Evolutionary conservation across 1,140 invertebrate species (phyloP), one percentile per base, ranked within the genome.

Genomic region (Helicoverpa armigera): DNA sequence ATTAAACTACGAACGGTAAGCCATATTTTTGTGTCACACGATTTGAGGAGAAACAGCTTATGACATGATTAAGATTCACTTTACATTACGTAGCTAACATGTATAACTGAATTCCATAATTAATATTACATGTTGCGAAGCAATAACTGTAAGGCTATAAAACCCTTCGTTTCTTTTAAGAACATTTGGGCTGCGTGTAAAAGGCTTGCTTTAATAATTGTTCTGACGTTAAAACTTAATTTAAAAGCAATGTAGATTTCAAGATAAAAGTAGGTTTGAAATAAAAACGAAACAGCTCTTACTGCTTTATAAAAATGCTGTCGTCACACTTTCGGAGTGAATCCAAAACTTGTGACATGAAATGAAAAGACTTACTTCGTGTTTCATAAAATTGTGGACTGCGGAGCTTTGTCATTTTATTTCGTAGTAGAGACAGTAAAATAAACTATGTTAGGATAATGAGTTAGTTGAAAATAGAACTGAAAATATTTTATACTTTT

Each of bases 161-260:
- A 9, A 35, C n/a, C 7, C 35, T 14, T 43, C 35, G 16, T 65
- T 43, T 65, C 43, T 48, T 65, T 23, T 35, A 35, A 3, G 35
- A 58, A 58, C 43, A 48, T 65, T 65, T 65, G 3, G 63, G 14
- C 31, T 67, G 63, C 63, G 63, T 67, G 63, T 9, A 67, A 18
- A 67, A 48, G 63, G 9, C 43, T 50, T 67, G 48, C 67, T 70
- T 14, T 65, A 43, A 65, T 50, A 67, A 67, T 67, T 67, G 43
- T 1, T 35, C 16, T 18, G 63, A 18, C 63, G 43, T 67, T 50
- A 67, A 50, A 67, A 67, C 63, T 67, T 67, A 18, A 67, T 50
- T 50, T 67, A 67, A 67, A 67, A 67, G 63, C 63, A 48, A 67
- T 67, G 63, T 50, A 67, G 43, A 67, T 67, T 67, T 50, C 5